Conservation (phyloP, 2,113 vertebrate species). For the Emberiza fucata region DNA sequence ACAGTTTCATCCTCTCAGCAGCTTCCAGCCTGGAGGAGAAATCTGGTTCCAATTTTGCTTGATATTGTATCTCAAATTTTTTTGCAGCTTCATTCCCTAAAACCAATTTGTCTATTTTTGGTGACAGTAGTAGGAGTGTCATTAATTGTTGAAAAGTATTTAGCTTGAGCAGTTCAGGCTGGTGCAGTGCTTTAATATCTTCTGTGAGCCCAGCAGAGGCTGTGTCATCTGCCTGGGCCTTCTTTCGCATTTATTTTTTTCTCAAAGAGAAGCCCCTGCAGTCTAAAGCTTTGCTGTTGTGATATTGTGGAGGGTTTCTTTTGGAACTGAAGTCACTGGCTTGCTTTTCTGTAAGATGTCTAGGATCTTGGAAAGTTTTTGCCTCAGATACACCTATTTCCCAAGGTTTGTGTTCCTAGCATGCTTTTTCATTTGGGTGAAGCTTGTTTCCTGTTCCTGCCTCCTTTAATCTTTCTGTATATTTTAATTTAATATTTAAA, state of each 20-base stretch:
- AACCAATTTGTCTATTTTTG: not conserved
- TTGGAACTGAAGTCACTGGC: not conserved
- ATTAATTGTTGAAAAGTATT: not conserved
- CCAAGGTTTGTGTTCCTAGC: rapidly evolving
- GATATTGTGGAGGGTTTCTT: not conserved
- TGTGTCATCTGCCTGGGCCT: not conserved
- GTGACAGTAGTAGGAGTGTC: not conserved
- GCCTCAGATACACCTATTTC: not conserved
- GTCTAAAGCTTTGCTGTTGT: not conserved
- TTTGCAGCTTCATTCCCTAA: not conserved
- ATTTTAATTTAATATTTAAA: not conserved
- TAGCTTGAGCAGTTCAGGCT: not conserved
- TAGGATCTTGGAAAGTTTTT: not conserved
- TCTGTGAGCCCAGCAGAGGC: rapidly evolving
- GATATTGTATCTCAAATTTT: not conserved
- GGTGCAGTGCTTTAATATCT: not conserved
- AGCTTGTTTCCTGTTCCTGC: not conserved
- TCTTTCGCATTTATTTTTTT: not conserved
- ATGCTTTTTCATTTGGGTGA: not conserved
- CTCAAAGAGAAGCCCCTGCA: not conserved
- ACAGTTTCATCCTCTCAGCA: not conserved
- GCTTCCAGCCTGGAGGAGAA: not conserved
- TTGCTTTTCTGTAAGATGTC: not conserved
- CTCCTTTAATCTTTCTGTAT: not conserved
- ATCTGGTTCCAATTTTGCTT: not conserved